Evolutionary conservation across 2,797 vertebrate genomes (phyloP), one percentile per base, ranked within the genome.

Genomic region (Hephaestus fuliginosus): DNA sequence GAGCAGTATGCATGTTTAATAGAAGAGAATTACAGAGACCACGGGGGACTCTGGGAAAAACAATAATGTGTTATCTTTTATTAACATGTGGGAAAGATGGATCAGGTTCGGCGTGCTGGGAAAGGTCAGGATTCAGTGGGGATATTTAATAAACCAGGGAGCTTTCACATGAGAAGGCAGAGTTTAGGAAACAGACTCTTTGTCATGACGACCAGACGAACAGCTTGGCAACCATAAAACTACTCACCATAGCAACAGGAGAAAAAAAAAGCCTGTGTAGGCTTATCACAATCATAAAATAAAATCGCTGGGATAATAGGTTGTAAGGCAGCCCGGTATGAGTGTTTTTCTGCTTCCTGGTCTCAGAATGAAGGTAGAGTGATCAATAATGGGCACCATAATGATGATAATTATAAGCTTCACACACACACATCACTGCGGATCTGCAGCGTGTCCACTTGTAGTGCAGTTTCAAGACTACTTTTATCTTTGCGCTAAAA

Each of bases 231-330:
- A 76, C 80, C 68, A 72, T 82, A 76, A 86, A 87, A 68, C 76
- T 48, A 39, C 49, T 92, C 87, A 79, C 90, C 90, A 89, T 91
- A 78, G 90, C 86, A 92, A 93, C 91, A 62, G 82, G 56, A 65
- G 58, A 61, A 56, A 75, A 81, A 81, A 78, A 72, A 78, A 70
- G 22, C 48, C 74, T 48, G 43, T 41, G 58, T 25, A 56, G 66
- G 60, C 49, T 61, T 70, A 68, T 63, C 52, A 87, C 60, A 81
- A 82, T 69, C 69, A 80, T 74, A 74, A 84, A 90, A 79, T 72
- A 60, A 83, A 83, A 73, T 55, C 0, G 1, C 4, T 30, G 44
- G 53, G 33, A 85, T 84, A 79, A 90, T 51, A 28, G 57, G 65
- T 30, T 73, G 70, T 78, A 80, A 83, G 81, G 69, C 80, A 66